Evolutionary conservation across 2,888 invertebrate genomes (phyloP), one percentile per base, ranked within the genome.

Genomic region (Oscheius sp.): DNA sequence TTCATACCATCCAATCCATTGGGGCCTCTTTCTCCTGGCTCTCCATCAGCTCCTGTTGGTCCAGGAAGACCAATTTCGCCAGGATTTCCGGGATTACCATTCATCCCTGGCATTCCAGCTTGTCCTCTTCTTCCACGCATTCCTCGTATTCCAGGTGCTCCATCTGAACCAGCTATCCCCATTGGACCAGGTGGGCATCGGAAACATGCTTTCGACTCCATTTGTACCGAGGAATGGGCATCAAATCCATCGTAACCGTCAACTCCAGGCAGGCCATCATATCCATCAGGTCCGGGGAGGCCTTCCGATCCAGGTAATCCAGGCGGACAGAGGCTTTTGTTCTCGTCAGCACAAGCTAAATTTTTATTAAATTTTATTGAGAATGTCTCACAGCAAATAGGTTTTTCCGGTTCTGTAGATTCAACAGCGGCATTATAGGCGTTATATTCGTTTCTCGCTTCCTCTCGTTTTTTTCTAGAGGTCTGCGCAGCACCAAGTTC

Each of bases 231-330:
- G 6, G 72, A 63, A 27, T 69, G 53, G 0, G 75, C 75, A 50
- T 75, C 75, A n/a, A 75, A 69, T 10, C 75, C 75, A 45, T 75
- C 75, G 34, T 73, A 73, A 1, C 75, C 75, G 39, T 75, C 75
- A 4, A 71, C 39, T 15, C 75, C 75, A 57, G 72, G 72, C 0
- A 65, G 42, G 20, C 75, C 75, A 39, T 75, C 73, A 1, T 65
- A 53, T 15, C 78, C 78, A 34, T 75, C 75, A 1, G 25, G 20
- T 65, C 78, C 78, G 42, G 67, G 70, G 1, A 69, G 72, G 48
- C 78, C 78, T 0, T 68, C 15, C 6, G 68, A 71, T 5, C 78
- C 78, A 10, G 74, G 29, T 23, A 74, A 74, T 29, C 78, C 78
- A 23, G 57, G 29, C 10, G 57, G 67, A n/a, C 57, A 67, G n/a